A percentile compares a stretch with the other conserved stretches of the same genome.
phyloP scores from a whole-genome alignment of 2,113 vertebrate species.

The Cephalopholis sonnerati region DNA sequence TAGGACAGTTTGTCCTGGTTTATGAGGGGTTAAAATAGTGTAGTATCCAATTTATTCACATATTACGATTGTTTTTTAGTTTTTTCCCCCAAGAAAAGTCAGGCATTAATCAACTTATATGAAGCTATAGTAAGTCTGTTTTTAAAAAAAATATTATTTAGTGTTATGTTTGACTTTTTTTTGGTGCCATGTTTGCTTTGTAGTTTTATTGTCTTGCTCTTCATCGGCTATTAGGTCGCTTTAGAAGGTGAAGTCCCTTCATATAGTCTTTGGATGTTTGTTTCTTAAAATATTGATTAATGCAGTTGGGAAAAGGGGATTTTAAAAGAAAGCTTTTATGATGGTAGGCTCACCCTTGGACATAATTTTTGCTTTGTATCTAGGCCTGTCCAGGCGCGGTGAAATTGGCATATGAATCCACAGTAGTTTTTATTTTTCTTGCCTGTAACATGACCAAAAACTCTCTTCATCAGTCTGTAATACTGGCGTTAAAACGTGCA shows the following conservation, averaged over 20 bases:
- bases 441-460: not conserved
- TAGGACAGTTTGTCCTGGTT: not conserved
- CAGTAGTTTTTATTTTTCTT: not conserved
- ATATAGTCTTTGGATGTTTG: slow-evolving; percentile 7
- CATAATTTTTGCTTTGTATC: not conserved
- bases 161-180: slow-evolving; percentile 2
- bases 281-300: slow-evolving; percentile 14
- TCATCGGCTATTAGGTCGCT: not conserved
- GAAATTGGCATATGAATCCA: not conserved
- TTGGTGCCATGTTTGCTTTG: not conserved
- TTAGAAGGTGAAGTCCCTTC: not conserved
- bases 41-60: slow-evolving; percentile 5
- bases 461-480: not conserved
- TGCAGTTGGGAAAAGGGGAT: not conserved
- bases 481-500: not conserved
- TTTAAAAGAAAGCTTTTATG: slow-evolving; percentile 13
- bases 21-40: slow-evolving; percentile 43
- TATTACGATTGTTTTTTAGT: slow-evolving; percentile 1
- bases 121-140: not conserved
- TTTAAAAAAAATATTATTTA: not conserved
- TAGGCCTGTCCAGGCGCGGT: not conserved
- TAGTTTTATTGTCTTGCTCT: slow-evolving; percentile 8
- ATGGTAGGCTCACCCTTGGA: not conserved
- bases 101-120: not conserved
- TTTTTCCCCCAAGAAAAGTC: not conserved